phyloP scores from a whole-genome alignment of 2,888 invertebrate species.

The Chaetogeoica ovagalla region DNA sequence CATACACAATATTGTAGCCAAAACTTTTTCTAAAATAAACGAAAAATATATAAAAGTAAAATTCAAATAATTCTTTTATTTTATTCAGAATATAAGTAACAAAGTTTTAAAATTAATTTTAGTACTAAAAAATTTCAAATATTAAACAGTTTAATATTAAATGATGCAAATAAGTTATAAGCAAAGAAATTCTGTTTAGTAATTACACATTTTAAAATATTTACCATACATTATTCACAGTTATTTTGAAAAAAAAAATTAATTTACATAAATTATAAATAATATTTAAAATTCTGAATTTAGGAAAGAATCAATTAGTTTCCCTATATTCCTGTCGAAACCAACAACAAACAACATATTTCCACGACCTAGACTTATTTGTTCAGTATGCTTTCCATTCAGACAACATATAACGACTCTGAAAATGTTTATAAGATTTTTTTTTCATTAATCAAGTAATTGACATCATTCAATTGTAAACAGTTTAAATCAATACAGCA shows the following conservation, averaged over 20 bases:
- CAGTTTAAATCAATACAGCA: background rate
- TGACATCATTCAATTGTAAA: background rate
- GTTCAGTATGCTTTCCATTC: conserved; percentile 51
- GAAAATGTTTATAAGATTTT: background rate
- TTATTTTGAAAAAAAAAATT: background rate
- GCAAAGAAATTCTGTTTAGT: background rate
- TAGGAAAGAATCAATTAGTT: conserved; percentile 54
- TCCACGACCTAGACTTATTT: conserved; percentile 49
- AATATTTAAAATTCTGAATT: conserved; percentile 53
- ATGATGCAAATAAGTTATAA: background rate
- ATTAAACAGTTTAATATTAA: no score
- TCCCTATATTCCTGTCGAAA: conserved; percentile 54
- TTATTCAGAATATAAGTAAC: no score
- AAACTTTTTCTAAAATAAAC: no score
- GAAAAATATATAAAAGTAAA: no score
- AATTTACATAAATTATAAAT: background rate
- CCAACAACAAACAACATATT: conserved; percentile 54
- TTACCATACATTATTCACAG: background rate
- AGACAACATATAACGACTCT: conserved; percentile 54
- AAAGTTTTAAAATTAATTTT: no score
- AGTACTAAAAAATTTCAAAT: no score
- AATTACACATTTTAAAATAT: no score
- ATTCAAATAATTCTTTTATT: no score
- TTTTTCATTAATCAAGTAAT: background rate
- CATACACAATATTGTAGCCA: no score